A percentile compares a stretch with the other conserved stretches of the same genome.
Conservation (phyloP, 2,113 vertebrate species). For the Vulpes lagopus region DNA sequence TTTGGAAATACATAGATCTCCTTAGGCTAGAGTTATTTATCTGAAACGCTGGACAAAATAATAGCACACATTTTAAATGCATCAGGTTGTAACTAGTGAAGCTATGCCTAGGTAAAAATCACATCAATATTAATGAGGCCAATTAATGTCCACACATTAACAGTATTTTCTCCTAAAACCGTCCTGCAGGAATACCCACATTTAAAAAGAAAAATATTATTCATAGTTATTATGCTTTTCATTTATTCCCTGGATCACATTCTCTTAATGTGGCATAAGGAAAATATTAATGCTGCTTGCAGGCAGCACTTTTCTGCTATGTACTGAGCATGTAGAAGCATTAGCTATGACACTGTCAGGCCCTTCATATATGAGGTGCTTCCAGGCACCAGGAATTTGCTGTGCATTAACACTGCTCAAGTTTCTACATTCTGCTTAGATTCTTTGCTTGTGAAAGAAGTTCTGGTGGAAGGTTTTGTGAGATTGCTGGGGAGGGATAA, state of each 20-base stretch:
- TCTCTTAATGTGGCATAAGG: neutral
- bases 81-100: neutral
- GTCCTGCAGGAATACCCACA: slow-evolving; percentile 24
- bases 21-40: neutral
- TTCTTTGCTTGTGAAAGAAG: neutral
- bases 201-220: slow-evolving; percentile 20
- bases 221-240: neutral
- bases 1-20: neutral
- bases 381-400: neutral
- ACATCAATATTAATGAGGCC: neutral
- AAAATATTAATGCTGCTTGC: neutral
- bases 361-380: neutral
- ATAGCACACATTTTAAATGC: neutral
- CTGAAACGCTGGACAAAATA: neutral
- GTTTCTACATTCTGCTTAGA: neutral
- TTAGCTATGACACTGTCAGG: neutral
- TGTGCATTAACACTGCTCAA: neutral
- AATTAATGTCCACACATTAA: neutral
- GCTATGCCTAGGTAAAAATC: neutral
- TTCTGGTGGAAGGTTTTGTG: neutral
- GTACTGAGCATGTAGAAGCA: no score
- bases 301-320: neutral
- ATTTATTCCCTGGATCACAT: neutral
- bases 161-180: neutral
- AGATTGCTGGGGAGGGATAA: neutral